Evolutionary conservation across 2,797 vertebrate genomes (phyloP).

Genomic region (Sebastes glaucus): DNA sequence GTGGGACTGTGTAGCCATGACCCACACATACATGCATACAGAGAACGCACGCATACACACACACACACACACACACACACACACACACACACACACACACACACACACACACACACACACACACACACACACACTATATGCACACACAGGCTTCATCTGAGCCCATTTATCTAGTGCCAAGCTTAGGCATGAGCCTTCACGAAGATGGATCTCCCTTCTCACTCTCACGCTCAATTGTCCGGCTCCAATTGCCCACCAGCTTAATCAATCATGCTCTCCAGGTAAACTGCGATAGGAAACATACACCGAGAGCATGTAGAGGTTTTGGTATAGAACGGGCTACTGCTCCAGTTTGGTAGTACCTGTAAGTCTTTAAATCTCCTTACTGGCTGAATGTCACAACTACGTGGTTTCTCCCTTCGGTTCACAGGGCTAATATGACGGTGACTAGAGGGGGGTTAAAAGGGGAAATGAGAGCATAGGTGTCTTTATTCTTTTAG

Average conservation of each 20-base stretch:
- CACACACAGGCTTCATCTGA: slow-evolving; percentile 13
- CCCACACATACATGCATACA: neutral
- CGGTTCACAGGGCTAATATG: neutral
- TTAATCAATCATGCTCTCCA: slow-evolving; percentile 74
- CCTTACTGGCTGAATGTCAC: neutral
- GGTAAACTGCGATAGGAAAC: slow-evolving; percentile 40
- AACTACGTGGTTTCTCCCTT: neutral
- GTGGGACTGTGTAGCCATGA: neutral
- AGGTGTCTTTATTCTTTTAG: neutral
- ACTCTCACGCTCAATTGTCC: slow-evolving; percentile 71
- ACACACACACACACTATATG: neutral
- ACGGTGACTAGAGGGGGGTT: neutral
- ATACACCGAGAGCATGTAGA: neutral
- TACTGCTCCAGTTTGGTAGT: neutral
- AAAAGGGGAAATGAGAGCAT: neutral
- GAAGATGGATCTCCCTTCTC: slow-evolving; percentile 74
- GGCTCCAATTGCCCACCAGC: slow-evolving; percentile 57
- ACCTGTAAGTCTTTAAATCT: neutral
- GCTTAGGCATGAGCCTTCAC: slow-evolving; percentile 72
- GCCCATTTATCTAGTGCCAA: slow-evolving; percentile 73
- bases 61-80: neutral
- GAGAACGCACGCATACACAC: neutral
- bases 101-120: neutral
- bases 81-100: neutral
- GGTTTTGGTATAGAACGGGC: neutral